Base-by-base conservation (phyloP, 2,888 invertebrate genomes). In the Desoria tigrina region DNA sequence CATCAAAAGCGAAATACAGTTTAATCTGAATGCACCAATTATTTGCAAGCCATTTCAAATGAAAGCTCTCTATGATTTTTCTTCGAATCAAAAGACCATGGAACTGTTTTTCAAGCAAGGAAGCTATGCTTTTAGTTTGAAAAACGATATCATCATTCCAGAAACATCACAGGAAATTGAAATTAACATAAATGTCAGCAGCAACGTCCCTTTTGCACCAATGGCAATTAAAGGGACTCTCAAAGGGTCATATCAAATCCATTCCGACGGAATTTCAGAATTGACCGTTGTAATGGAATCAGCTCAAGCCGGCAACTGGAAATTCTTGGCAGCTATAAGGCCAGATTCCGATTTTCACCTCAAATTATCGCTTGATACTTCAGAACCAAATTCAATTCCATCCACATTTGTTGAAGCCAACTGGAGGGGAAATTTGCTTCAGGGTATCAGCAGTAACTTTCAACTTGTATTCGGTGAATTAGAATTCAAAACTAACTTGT, bases 291-390 rank as follows among this genome's bases (percentile, higher is more conserved):
- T 60, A 24, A 14, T 72, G 18, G 61, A 73, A 24, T 71, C 71
- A 2, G 63, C 63, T 14, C 57, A 69, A 9, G 66, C 69, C 45
- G 69, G 74, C 2, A 68, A 74, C 11, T 76, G 76, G 76, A 70
- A 74, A 57, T 54, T 74, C 4, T 42, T 60, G 2, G 72, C 63
- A 14, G 58, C 63, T 9, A 23, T 76, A 4, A 59, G 74, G 49
- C 62, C 73, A 2, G 51, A 57, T 0, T 21, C 63, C 4, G 60
- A 73, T 37, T 65, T 76, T 42, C 57, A 64, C 28, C 37, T 59
- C 11, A 72, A 69, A 24, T 60, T 74, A 1, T 51, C 68, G 16
- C 54, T 75, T 21, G 66, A 66, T 9, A 70, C 67, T 18, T 72
- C 72, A 4, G 9, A 23, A 1, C 26, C 54, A 7, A 9, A 55